A percentile compares a stretch with the other conserved stretches of the same genome.
Conservation (phyloP, 2,113 vertebrate genomes). For the Rousettus leschenaultii region DNA sequence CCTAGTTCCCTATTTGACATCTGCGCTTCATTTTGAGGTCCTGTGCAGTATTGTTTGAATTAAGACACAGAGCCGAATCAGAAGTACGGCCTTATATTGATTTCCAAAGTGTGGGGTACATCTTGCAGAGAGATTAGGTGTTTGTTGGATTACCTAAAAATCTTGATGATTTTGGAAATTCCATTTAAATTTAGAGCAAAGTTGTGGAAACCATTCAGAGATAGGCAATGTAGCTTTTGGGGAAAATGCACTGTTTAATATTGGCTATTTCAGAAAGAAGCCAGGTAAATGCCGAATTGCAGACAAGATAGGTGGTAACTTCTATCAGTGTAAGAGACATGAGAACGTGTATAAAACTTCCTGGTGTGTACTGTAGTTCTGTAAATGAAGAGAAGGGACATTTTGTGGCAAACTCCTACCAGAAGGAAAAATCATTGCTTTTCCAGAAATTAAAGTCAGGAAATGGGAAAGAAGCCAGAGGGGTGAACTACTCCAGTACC, state of each 20-base stretch:
- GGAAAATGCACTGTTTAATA: neutral
- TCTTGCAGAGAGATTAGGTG: neutral
- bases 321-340: neutral
- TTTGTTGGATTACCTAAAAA: neutral
- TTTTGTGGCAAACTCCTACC: neutral
- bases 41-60: conserved; percentile 18
- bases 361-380: neutral
- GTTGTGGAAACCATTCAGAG: neutral
- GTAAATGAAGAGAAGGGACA: neutral
- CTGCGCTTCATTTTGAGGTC: conserved; percentile 20
- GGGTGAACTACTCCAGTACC: neutral
- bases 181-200: conserved; percentile 12
- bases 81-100: neutral
- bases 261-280: neutral
- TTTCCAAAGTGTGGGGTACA: neutral
- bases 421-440: neutral
- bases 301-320: neutral
- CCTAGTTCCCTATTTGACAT: neutral
- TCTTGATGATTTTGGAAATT: conserved; percentile 39
- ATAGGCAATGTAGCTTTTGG: neutral
- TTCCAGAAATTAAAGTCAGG: conserved; percentile 12
- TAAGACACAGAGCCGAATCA: neutral
- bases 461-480: neutral
- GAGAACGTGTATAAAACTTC: neutral
- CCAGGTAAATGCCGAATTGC: neutral